Base-by-base conservation (phyloP, 2,888 invertebrate species). In the Drosophila infuscata region DNA sequence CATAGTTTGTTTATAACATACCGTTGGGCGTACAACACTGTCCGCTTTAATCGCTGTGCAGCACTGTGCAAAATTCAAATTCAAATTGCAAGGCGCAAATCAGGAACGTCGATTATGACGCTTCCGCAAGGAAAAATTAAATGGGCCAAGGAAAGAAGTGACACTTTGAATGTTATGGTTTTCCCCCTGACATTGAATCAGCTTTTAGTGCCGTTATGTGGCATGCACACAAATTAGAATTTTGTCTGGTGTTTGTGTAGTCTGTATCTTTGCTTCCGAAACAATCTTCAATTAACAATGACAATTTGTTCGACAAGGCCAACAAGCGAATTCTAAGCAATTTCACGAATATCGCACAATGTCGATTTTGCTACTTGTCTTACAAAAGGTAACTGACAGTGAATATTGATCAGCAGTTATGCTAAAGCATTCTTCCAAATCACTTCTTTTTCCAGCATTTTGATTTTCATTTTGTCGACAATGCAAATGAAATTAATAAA, bases 221-320 rank as follows among this genome's bases (percentile, higher is more conserved):
- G 56, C 73, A 61, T 63, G 53, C 25, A 30, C 35, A 36, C 15
- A 72, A 79, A 79, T 79, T 79, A 70, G 62, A 79, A 75, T 67
- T 68, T 62, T 76, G 68, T 72, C 43, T 56, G 51, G 46, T 57
- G 58, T 67, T 64, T 54, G 48, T 58, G 51, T 56, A 15, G 46
- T 25, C 51, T 53, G 68, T 66, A 69, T 69, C 62, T 61, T 66
- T 58, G 60, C 46, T 69, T 65, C 67, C 51, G 46, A 29, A 76
- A 79, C 88, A 88, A 85, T 85, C 86, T 85, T 88, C 83, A 86
- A 87, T 88, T 88, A 88, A 82, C 74, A 51, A 67, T 79, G 68
- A 86, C 75, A 67, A 74, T 38, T 32, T 81, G 83, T 81, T 67
- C 61, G 64, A 81, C 81, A 80, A 67, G 76, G 76, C 61, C 62